Evolutionary conservation across 2,888 invertebrate species (phyloP).

Genomic region (Coecobrya sp.): DNA sequence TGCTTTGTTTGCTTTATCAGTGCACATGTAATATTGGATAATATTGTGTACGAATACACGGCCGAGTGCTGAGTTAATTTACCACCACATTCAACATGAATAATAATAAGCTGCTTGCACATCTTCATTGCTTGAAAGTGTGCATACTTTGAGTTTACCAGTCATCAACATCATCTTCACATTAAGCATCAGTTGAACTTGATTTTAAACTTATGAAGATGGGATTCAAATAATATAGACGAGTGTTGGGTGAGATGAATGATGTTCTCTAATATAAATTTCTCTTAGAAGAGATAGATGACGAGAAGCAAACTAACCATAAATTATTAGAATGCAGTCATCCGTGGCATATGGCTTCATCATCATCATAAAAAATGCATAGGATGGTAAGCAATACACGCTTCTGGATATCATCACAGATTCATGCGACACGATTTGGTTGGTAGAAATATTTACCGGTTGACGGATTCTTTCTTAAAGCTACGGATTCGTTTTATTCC

Average conservation of each 20-base stretch:
- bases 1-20: slow-evolving; percentile 45
- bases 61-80: slow-evolving; percentile 56
- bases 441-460: slow-evolving; percentile 36
- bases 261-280: slow-evolving; percentile 55
- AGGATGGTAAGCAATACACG: neutral
- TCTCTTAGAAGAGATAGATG: slow-evolving; percentile 61
- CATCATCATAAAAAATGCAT: neutral
- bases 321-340: slow-evolving; percentile 70
- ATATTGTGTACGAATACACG: slow-evolving; percentile 14
- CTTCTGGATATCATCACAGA: neutral
- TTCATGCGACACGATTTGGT: neutral
- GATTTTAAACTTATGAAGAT: slow-evolving; percentile 25
- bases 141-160: neutral
- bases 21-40: slow-evolving; percentile 39
- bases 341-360: slow-evolving; percentile 54
- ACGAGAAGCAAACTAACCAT: slow-evolving; percentile 75
- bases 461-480: slow-evolving; percentile 26
- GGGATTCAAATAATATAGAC: slow-evolving; percentile 43
- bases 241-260: slow-evolving; percentile 55
- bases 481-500: slow-evolving; percentile 25
- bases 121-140: neutral
- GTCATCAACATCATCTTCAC: slow-evolving; percentile 6
- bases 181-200: slow-evolving; percentile 36
- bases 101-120: neutral
- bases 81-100: slow-evolving; percentile 50